Evolutionary conservation across 1,140 invertebrate genomes (phyloP).

Genomic region (Oryctes rhinoceros): DNA sequence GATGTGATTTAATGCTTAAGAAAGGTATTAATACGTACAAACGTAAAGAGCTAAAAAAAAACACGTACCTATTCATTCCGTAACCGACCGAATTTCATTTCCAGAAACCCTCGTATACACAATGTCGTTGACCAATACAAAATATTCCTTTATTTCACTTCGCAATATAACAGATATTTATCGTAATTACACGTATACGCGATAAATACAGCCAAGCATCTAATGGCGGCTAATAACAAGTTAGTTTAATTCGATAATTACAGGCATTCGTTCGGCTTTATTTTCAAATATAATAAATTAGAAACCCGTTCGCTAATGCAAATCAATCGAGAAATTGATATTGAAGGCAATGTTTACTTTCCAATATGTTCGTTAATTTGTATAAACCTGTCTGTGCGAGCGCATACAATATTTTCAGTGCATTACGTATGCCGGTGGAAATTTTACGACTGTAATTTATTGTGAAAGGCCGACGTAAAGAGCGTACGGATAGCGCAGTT

Average conservation of each 20-base stretch:
- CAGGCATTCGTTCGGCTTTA: constrained; percentile 3
- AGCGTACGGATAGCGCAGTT: background rate
- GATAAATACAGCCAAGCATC: background rate
- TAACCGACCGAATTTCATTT: too few species aligned
- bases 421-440: background rate
- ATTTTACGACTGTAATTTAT: constrained; percentile 11
- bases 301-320: background rate
- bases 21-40: too few species aligned
- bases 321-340: constrained; percentile 9
- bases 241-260: constrained; percentile 19
- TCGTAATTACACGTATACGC: background rate
- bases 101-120: too few species aligned
- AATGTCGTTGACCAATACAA: too few species aligned
- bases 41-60: too few species aligned
- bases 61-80: too few species aligned
- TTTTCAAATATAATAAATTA: constrained; percentile 16
- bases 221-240: constrained; percentile 5
- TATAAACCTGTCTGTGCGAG: background rate
- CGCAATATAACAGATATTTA: background rate
- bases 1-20: too few species aligned
- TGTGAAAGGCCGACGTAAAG: background rate
- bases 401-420: background rate
- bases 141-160: too few species aligned
- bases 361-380: constrained; percentile 5
- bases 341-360: background rate